Percentiles rank a stretch among this genome's conserved stretches.
Evolutionary conservation across 1,140 invertebrate genomes (phyloP).

Genomic region (Lerema accius): DNA sequence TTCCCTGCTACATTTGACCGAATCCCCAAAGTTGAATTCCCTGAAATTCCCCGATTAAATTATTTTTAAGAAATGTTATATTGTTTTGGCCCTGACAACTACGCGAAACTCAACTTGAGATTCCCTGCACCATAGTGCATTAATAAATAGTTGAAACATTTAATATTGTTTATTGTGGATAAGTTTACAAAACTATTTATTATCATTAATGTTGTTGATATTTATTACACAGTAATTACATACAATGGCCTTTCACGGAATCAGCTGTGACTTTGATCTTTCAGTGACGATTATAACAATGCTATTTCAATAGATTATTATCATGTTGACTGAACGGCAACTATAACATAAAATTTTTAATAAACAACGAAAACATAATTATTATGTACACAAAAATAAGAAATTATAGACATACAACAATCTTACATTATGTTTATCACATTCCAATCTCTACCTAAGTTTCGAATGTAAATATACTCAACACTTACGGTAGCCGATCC

Average conservation of each 20-base stretch:
- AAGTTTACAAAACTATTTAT: no score
- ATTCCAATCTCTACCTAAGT: constrained; percentile 19
- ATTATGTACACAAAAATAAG: constrained; percentile 8
- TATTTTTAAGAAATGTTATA: no score
- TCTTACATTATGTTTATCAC: constrained; percentile 22
- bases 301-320: not conserved
- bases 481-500: not conserved
- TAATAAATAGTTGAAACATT: no score
- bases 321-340: constrained; percentile 8
- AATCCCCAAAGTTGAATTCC: no score
- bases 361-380: constrained; percentile 19
- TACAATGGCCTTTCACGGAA: not conserved
- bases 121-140: no score
- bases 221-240: no score
- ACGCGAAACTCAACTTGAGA: no score
- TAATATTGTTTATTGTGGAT: no score
- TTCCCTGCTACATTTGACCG: no score
- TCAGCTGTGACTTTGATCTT: not conserved
- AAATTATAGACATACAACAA: constrained; percentile 12
- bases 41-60: no score
- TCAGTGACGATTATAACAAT: not conserved
- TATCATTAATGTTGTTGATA: no score
- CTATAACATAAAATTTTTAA: constrained; percentile 22
- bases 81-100: no score
- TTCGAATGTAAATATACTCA: not conserved